A percentile compares a stretch with the other conserved stretches of the same genome.
Evolutionary conservation across 2,888 invertebrate species (phyloP).

Genomic region (Oxytorus armatus): DNA sequence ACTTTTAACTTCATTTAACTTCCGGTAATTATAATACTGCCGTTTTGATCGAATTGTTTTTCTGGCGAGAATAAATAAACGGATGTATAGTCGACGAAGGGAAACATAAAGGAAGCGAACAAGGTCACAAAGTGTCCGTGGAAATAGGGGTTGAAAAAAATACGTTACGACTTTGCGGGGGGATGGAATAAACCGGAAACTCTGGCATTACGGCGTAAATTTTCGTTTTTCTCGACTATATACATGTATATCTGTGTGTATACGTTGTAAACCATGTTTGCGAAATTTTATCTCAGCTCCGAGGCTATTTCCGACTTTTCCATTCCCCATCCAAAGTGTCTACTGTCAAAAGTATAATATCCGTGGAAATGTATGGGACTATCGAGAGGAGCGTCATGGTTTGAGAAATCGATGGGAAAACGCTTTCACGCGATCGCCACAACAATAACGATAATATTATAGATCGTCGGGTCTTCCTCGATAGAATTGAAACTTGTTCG

Average conservation of each 20-base stretch:
- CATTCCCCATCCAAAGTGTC: slow-evolving; percentile 20
- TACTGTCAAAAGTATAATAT: slow-evolving; percentile 3
- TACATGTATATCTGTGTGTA: background rate
- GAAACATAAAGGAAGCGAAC: slow-evolving; percentile 1
- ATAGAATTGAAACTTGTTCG: slow-evolving; percentile 84
- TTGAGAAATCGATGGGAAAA: slow-evolving; percentile 6
- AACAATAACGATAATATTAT: slow-evolving; percentile 53
- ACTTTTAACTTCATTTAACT: too few relatives aligned
- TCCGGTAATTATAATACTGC: too few relatives aligned
- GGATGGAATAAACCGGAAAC: slow-evolving; percentile 8
- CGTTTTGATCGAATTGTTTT: background rate
- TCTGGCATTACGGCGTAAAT: slow-evolving; percentile 32
- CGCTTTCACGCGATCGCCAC: background rate
- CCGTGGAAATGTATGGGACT: slow-evolving; percentile 2
- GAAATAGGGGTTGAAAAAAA: slow-evolving; percentile 16
- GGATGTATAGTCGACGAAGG: background rate
- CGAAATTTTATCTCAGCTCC: slow-evolving; percentile 31
- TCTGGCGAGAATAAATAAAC: background rate
- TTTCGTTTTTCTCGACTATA: slow-evolving; percentile 17
- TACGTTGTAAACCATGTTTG: slow-evolving; percentile 9
- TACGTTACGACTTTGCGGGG: slow-evolving; percentile 15
- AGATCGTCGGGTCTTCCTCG: slow-evolving; percentile 78
- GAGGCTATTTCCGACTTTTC: slow-evolving; percentile 25
- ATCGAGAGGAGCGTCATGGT: slow-evolving; percentile 11
- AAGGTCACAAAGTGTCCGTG: slow-evolving; percentile 6